phyloP scores from a whole-genome alignment of 1,140 invertebrate genomes.

The Zelostemma sp. region DNA sequence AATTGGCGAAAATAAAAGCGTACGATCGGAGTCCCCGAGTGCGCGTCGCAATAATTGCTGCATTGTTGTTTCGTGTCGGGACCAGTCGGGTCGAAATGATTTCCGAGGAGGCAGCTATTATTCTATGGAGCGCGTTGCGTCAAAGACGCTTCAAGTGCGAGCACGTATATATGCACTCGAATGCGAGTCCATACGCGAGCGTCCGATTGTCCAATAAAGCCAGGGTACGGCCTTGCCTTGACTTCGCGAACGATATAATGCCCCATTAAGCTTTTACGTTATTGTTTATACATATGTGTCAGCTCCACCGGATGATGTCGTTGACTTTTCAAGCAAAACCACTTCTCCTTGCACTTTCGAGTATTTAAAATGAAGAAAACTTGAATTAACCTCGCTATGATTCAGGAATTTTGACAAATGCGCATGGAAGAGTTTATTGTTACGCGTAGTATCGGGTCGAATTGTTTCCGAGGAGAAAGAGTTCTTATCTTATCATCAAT shows the following conservation, averaged over 20 bases:
- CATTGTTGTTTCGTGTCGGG: constrained; percentile 4
- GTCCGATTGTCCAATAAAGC: constrained; percentile 20
- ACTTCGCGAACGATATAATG: constrained; percentile 21
- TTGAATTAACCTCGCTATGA: no score
- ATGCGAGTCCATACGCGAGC: constrained; percentile 22
- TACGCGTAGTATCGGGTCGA: no score
- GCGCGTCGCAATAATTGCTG: constrained; percentile 7
- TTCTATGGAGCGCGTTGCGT: constrained; percentile 11
- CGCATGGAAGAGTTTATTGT: no score
- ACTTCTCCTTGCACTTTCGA: no score
- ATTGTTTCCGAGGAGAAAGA: no score
- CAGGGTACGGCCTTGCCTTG: constrained; percentile 23
- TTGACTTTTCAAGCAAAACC: constrained; percentile 1
- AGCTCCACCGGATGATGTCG: constrained; percentile 1
- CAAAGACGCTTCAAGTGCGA: constrained; percentile 10
- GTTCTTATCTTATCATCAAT: no score
- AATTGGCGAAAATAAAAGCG: no score
- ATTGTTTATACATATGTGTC: constrained; percentile 22
- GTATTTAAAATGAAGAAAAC: no score
- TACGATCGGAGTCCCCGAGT: neutral
- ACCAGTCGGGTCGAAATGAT: neutral
- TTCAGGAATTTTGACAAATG: no score
- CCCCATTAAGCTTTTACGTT: constrained; percentile 32
- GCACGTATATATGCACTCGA: constrained; percentile 2
- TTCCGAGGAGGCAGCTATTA: constrained; percentile 1